Conservation (phyloP, 2,797 vertebrate species). For the Enteromius paludinosus region DNA sequence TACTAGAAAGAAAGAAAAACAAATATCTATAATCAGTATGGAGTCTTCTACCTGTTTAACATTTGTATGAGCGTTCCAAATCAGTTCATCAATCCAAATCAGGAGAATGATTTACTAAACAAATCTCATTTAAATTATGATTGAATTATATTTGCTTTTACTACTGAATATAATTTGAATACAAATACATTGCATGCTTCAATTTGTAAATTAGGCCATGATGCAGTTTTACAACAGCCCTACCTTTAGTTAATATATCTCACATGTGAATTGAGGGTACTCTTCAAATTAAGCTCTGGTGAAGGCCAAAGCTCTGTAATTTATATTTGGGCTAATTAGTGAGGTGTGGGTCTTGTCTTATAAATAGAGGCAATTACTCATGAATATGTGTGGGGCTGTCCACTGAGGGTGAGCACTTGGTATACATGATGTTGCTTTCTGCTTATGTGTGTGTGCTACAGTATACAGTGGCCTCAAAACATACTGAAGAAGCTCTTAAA, state of each 20-base stretch:
- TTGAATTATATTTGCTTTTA: not conserved
- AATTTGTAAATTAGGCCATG: slow-evolving; percentile 31
- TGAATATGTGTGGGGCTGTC: slow-evolving; percentile 72
- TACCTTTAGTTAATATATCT: slow-evolving; percentile 64
- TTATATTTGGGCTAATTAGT: slow-evolving; percentile 78
- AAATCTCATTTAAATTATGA: not conserved
- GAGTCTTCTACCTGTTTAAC: no score
- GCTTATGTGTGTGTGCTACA: not conserved
- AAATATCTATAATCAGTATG: no score
- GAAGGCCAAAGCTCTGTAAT: slow-evolving; percentile 71
- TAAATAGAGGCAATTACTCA: slow-evolving; percentile 79
- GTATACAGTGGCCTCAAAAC: slow-evolving; percentile 4
- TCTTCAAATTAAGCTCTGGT: slow-evolving; percentile 67
- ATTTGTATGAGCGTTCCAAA: no score
- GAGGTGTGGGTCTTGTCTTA: slow-evolving; percentile 73
- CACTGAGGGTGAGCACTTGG: slow-evolving; percentile 67
- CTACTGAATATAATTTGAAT: slow-evolving; percentile 12
- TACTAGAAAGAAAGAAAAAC: no score
- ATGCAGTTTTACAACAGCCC: slow-evolving; percentile 48
- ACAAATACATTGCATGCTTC: not conserved
- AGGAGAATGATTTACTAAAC: not conserved
- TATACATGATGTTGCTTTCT: slow-evolving; percentile 42
- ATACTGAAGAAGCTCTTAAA: not conserved
- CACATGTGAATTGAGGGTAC: slow-evolving; percentile 58
- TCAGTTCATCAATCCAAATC: no score